Conservation (phyloP, 2,113 vertebrate species). For the Symphodus melops region DNA sequence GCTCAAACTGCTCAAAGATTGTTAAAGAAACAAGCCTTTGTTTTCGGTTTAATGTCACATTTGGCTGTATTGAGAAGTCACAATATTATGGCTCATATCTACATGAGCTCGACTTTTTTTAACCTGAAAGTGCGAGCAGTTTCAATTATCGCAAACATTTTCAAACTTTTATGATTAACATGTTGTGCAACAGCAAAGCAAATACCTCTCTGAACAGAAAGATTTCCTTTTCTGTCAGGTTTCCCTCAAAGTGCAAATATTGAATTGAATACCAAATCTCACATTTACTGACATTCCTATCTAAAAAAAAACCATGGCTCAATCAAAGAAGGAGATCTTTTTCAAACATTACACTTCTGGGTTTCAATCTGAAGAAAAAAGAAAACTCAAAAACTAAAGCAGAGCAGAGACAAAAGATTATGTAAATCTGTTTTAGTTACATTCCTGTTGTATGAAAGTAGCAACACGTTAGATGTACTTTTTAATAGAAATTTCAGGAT, state of each 20-base stretch:
- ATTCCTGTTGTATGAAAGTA: too few relatives aligned
- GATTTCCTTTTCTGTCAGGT: slow-evolving; percentile 1
- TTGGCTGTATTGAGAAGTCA: background rate
- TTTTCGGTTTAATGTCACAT: background rate
- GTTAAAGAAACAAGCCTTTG: background rate
- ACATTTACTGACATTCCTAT: background rate
- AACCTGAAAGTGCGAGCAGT: background rate
- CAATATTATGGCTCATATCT: background rate
- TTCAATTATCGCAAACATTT: background rate
- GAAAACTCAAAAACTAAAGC: background rate
- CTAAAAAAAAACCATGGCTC: background rate
- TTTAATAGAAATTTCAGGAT: too few relatives aligned
- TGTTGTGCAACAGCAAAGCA: background rate
- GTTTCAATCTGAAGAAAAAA: background rate
- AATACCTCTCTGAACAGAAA: background rate
- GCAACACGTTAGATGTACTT: too few relatives aligned
- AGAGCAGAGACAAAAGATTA: background rate
- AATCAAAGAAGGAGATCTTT: background rate
- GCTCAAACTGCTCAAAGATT: background rate
- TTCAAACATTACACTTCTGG: background rate
- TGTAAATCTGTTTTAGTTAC: too few relatives aligned
- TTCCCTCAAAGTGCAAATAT: background rate
- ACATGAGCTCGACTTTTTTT: background rate
- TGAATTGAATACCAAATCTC: background rate
- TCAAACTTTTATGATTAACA: background rate